Conservation (phyloP, 2,113 vertebrate species). For the Propithecus coquereli region DNA sequence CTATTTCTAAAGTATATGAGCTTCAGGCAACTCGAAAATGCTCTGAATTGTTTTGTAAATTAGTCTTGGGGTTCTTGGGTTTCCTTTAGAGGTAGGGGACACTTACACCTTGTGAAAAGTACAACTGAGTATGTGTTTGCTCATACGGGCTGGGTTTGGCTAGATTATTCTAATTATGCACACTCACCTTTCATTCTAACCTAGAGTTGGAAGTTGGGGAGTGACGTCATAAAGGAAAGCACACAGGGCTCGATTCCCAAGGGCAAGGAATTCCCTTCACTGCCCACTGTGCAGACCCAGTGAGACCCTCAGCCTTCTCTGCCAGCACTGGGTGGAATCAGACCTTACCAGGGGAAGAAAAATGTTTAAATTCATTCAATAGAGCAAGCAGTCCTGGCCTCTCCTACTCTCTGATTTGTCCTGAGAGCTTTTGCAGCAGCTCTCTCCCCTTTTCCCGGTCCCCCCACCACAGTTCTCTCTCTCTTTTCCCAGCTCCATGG, state of each 20-base stretch:
- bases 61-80: not conserved
- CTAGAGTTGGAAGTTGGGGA: not conserved
- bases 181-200: not conserved
- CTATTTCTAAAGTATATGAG: not conserved
- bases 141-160: not conserved
- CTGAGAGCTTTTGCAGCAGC: not conserved
- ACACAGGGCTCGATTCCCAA: slow-evolving; percentile 74
- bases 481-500: slow-evolving; percentile 4
- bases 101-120: not conserved
- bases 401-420: slow-evolving; percentile 1
- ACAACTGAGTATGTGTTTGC: not conserved
- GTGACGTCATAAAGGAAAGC: not conserved
- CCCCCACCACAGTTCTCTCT: not conserved
- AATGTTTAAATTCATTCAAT: not conserved
- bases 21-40: not conserved
- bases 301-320: not conserved
- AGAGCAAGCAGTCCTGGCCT: slow-evolving; percentile 25
- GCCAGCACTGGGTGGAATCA: not conserved
- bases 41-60: slow-evolving; percentile 5
- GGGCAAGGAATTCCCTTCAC: not conserved
- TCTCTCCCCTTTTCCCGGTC: not conserved
- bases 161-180: not conserved
- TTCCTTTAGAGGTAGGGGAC: not conserved
- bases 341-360: not conserved
- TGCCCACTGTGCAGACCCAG: not conserved